These are phyloP conservation scores for Sinocyclocheilus grahami DNA, from an alignment of 2,113 vertebrate genomes.

Conservation along the genomic window DNA sequence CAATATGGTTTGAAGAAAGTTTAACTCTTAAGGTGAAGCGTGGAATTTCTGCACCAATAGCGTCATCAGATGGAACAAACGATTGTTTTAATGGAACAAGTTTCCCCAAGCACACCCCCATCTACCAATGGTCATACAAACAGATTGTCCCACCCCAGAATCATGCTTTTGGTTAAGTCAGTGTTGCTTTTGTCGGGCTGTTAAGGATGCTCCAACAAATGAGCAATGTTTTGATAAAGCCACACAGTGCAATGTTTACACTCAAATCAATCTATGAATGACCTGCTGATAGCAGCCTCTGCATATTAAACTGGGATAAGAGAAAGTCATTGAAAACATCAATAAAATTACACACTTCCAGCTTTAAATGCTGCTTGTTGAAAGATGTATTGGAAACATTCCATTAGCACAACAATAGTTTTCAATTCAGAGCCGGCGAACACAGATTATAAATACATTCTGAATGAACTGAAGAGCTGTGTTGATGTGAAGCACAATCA, in stretches of 20 bases:
- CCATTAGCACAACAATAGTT: neutral
- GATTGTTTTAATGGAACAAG: neutral
- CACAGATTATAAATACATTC: conserved; percentile 2
- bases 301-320: neutral
- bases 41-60: neutral
- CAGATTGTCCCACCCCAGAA: neutral
- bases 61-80: neutral
- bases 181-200: neutral
- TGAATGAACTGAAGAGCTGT: neutral
- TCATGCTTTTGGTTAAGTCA: neutral
- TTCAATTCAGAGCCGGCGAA: neutral
- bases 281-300: neutral
- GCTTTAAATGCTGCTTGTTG: neutral
- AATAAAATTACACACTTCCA: too few species aligned
- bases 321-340: too few species aligned
- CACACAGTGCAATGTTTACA: neutral
- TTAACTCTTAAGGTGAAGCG: neutral
- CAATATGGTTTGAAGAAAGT: neutral
- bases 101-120: neutral
- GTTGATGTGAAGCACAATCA: neutral
- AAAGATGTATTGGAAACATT: conserved; percentile 2
- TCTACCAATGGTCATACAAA: neutral
- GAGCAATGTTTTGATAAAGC: neutral
- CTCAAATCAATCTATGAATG: conserved; percentile 4
- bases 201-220: neutral